phyloP scores from a whole-genome alignment of 2,797 vertebrate genomes.

The Sebastes nivosus region DNA sequence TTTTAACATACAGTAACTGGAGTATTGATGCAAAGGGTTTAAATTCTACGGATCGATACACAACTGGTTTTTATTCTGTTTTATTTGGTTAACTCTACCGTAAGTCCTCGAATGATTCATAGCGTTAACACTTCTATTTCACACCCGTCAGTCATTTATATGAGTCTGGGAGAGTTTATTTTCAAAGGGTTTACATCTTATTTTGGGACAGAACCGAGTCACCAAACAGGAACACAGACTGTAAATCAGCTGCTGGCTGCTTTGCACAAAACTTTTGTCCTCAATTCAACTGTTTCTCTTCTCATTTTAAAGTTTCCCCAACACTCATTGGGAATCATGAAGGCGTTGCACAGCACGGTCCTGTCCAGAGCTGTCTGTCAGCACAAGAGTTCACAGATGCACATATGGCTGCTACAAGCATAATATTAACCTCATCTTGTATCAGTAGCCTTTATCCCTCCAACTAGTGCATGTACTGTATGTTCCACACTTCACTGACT shows the following conservation, averaged over 20 bases:
- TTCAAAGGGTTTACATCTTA: slow-evolving; percentile 1
- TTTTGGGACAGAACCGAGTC: slow-evolving; percentile 11
- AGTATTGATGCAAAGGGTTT: not conserved
- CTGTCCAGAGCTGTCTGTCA: slow-evolving; percentile 6
- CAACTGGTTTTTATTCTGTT: not conserved
- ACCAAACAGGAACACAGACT: not conserved
- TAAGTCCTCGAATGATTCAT: not conserved
- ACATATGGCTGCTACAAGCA: slow-evolving; percentile 40
- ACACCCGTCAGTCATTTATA: not conserved
- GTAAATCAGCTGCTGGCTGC: not conserved
- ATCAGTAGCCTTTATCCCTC: not conserved
- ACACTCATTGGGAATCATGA: not conserved
- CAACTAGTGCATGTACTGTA: not conserved
- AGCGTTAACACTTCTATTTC: not conserved
- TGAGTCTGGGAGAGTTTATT: not conserved
- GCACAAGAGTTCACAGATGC: slow-evolving; percentile 14
- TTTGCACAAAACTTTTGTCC: not conserved
- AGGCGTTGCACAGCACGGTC: not conserved
- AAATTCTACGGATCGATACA: not conserved
- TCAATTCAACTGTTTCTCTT: not conserved
- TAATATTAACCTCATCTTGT: slow-evolving; percentile 37
- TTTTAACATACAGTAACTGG: not conserved
- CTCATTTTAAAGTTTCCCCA: not conserved
- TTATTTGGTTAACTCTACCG: not conserved
- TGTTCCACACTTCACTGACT: slow-evolving; percentile 8